Evolutionary conservation across 2,113 vertebrate genomes (phyloP), one percentile per base, ranked within the genome.

Genomic region (Oreotrochilus melanogaster): DNA sequence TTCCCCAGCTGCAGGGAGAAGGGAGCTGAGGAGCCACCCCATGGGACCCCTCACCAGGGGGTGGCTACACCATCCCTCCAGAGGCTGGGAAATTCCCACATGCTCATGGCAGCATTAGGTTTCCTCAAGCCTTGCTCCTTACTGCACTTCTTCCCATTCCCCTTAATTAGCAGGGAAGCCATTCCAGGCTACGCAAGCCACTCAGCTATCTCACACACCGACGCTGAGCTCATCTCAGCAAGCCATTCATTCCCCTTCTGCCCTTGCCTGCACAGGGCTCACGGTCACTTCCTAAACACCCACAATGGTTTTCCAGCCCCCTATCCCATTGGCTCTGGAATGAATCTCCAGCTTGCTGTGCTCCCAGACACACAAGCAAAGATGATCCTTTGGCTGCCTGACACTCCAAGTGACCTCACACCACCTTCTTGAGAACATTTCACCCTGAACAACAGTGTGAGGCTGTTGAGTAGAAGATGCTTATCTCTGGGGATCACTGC

Each of bases 101-200:
- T 25, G 54, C 58, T 94, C 64, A 78, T 7, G 7, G 66, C 50
- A 74, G 71, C 62, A 66, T 87, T 86, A 87, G 60, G 53, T 92
- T 95, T 95, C 96, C 57, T 83, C 72, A 56, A 60, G 35, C 64
- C 47, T 89, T 65, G 18, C 64, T 88, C 64, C 58, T 86, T 0
- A 0, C 57, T 86, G 47, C 2, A 9, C 69, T 88, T 75, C 73
- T 80, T 76, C 80, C 82, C 6, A 0, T 78, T 88, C 83, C 37
- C 92, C 65, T 84, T 74, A 88, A 92, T 94, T 91, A 95, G 88
- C 11, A 2, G 31, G 57, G 92, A 69, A 96, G 87, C 65, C 54
- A 61, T 58, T 94, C 93, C 88, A 89, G 42, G 78, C 58, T 88
- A 79, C 57, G 35, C 6, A 0, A 90, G 83, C 73, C 92, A 92